Conservation (phyloP, 2,888 invertebrate genomes). For the Drosophila borborema region DNA sequence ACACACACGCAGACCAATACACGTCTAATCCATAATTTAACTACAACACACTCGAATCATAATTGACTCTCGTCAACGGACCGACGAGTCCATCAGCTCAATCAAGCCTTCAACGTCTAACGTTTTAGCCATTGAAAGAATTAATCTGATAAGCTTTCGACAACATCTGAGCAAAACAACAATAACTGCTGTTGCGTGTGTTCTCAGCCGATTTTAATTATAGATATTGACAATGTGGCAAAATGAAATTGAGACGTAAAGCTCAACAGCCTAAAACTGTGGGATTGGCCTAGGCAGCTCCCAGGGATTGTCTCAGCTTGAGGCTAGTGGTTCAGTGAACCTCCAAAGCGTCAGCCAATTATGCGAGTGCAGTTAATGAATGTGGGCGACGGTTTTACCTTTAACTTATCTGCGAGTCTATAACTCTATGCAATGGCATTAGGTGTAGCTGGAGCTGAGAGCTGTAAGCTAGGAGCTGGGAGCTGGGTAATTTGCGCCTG, state of each 20-base stretch:
- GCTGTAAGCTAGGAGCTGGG: constrained; percentile 10
- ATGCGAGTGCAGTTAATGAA: constrained; percentile 77
- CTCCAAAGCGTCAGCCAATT: constrained; percentile 67
- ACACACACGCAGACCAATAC: constrained; percentile 15
- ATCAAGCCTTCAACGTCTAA: constrained; percentile 69
- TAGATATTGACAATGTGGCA: constrained; percentile 69
- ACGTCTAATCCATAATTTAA: constrained; percentile 58
- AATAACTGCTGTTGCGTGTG: constrained; percentile 60
- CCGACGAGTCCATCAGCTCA: constrained; percentile 60
- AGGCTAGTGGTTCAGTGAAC: constrained; percentile 60
- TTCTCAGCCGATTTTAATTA: constrained; percentile 76
- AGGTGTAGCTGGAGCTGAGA: constrained; percentile 18
- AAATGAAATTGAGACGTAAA: constrained; percentile 72
- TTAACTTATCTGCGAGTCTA: constrained; percentile 57
- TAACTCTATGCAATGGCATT: constrained; percentile 70
- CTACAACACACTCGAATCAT: constrained; percentile 46
- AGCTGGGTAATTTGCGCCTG: constrained; percentile 52
- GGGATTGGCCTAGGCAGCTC: constrained; percentile 31
- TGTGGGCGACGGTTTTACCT: constrained; percentile 71
- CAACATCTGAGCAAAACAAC: constrained; percentile 23
- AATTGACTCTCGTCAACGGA: constrained; percentile 65
- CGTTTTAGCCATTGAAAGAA: constrained; percentile 47
- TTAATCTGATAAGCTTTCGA: constrained; percentile 62
- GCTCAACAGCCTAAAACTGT: constrained; percentile 19
- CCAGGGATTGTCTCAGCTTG: constrained; percentile 52